A percentile compares a stretch with the other conserved stretches of the same genome.
These are phyloP conservation scores for Chymomyza procnemis DNA, from an alignment of 2,888 invertebrate genomes.

Conservation along the genomic window DNA sequence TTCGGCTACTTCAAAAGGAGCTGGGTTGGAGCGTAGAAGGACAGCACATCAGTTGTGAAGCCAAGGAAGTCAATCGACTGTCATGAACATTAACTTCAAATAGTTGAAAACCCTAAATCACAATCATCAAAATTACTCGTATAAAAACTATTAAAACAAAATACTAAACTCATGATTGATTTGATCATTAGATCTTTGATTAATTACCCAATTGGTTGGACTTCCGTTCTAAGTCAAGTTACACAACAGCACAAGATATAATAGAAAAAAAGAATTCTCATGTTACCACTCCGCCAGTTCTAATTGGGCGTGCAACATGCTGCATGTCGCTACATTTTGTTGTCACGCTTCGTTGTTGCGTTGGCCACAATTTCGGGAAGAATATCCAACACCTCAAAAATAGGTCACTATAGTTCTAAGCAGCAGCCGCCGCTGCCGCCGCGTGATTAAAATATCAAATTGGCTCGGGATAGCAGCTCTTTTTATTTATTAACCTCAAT, in stretches of 20 bases:
- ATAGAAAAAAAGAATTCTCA: background rate
- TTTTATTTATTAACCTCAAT: slow-evolving; percentile 60
- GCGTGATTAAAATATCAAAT: slow-evolving; percentile 66
- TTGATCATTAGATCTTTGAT: background rate
- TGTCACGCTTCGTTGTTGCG: slow-evolving; percentile 48
- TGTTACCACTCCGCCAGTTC: slow-evolving; percentile 8
- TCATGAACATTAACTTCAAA: background rate
- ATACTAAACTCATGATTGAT: background rate
- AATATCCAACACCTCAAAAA: slow-evolving; percentile 43
- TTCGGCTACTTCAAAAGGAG: slow-evolving; percentile 3
- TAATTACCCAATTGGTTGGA: background rate
- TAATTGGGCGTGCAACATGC: slow-evolving; percentile 21
- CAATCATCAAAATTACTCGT: background rate
- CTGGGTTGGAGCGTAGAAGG: background rate
- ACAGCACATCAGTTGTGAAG: background rate
- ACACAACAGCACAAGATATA: background rate
- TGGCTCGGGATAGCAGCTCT: slow-evolving; percentile 43
- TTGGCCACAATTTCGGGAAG: slow-evolving; percentile 10
- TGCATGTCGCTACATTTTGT: slow-evolving; percentile 9
- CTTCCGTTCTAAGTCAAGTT: background rate
- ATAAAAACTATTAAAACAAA: background rate
- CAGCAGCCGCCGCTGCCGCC: background rate
- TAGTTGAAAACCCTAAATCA: background rate
- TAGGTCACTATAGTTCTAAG: slow-evolving; percentile 48
- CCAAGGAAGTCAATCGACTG: background rate